A percentile compares a stretch with the other conserved stretches of the same genome.
Evolutionary conservation across 1,140 invertebrate species (phyloP).

Genomic region (Solenopsis invicta): DNA sequence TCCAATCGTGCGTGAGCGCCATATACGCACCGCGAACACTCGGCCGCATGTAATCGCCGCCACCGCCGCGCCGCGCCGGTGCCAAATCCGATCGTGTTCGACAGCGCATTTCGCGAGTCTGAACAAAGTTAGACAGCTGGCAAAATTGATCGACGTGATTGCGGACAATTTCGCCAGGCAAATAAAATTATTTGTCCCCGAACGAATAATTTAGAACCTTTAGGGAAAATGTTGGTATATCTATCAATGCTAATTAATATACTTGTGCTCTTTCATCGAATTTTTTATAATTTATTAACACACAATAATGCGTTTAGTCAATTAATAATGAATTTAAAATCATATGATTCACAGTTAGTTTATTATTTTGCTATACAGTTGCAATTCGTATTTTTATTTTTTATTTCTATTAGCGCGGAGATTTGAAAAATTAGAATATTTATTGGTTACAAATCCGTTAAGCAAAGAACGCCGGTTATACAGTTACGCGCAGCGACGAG

Average conservation of each 20-base stretch:
- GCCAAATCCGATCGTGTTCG: conserved; percentile 40
- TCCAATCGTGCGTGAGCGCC: conserved; percentile 80
- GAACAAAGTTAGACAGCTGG: conserved; percentile 61
- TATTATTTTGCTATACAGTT: neutral
- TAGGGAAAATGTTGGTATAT: neutral
- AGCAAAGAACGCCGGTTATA: conserved; percentile 13
- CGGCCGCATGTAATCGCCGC: neutral
- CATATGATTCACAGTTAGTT: neutral
- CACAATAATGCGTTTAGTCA: neutral
- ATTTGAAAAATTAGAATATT: neutral
- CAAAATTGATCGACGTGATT: conserved; percentile 31
- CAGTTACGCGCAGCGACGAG: neutral
- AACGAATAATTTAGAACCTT: too few species aligned
- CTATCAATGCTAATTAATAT: neutral
- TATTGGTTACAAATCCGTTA: neutral
- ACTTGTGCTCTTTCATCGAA: neutral
- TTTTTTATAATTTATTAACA: neutral
- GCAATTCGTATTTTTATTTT: neutral
- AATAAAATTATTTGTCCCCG: conserved; percentile 20
- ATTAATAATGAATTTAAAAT: neutral
- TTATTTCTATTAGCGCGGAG: neutral
- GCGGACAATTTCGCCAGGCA: neutral
- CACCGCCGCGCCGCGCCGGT: neutral
- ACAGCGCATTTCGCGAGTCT: conserved; percentile 69
- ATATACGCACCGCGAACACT: conserved; percentile 75